Conservation (phyloP, 2,797 vertebrate species). For the Rhinichthys osculus region DNA sequence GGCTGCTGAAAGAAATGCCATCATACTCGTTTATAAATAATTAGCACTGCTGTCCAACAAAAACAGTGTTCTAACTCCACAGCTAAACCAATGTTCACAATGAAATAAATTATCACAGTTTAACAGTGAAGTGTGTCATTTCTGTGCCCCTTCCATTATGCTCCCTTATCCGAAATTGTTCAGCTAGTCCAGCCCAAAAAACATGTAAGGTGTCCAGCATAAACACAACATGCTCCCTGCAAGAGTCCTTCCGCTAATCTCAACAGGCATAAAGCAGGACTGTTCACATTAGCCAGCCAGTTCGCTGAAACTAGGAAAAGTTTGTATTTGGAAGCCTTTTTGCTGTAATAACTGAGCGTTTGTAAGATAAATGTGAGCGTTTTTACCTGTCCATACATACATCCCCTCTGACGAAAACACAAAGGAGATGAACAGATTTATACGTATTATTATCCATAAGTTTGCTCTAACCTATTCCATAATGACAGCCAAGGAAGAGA, state of each 20-base stretch:
- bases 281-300: background rate
- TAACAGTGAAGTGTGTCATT: background rate
- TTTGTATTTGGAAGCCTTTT: conserved; percentile 1
- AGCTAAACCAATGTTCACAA: conserved; percentile 65
- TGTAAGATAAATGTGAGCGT: background rate
- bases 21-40: conserved; percentile 48
- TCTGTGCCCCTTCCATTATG: background rate
- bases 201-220: background rate
- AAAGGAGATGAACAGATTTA: background rate
- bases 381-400: background rate
- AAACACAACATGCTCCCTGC: background rate
- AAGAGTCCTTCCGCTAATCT: conserved; percentile 3
- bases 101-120: conserved; percentile 53
- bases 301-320: background rate
- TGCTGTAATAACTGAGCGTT: background rate
- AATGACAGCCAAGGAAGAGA: conserved; percentile 1
- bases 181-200: background rate
- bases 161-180: background rate
- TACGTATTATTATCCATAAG: background rate
- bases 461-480: background rate
- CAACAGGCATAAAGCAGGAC: background rate
- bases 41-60: conserved; percentile 57
- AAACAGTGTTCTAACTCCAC: conserved; percentile 39
- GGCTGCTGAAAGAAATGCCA: background rate
- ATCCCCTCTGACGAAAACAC: background rate